These are phyloP conservation scores for Bos javanicus DNA, from an alignment of 2,113 vertebrate genomes.

Conservation along the genomic window DNA sequence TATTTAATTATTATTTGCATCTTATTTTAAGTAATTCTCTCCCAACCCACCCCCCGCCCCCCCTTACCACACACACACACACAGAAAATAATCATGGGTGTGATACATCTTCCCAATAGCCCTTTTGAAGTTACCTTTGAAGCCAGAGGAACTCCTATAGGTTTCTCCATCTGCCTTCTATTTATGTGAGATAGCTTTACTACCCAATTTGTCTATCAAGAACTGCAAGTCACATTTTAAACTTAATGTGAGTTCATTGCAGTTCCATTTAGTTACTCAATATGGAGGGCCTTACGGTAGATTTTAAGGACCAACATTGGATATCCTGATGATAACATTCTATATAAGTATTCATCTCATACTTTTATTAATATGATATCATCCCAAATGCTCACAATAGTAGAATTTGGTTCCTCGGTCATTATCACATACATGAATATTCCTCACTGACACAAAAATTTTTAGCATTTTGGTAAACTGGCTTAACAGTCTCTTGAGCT, in stretches of 20 bases:
- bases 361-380: background rate
- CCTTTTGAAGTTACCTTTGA: constrained; percentile 21
- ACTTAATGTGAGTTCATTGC: background rate
- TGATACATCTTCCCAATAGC: background rate
- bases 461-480: background rate
- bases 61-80: too few relatives aligned
- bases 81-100: background rate
- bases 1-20: constrained; percentile 13
- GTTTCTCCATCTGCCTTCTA: background rate
- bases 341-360: background rate
- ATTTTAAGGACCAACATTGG: background rate
- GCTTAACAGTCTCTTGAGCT: background rate
- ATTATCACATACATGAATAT: background rate
- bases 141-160: background rate
- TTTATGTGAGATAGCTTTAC: constrained; percentile 5
- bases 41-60: background rate
- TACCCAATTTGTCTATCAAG: background rate
- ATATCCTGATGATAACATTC: background rate
- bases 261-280: background rate
- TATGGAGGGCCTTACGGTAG: background rate
- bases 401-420: background rate
- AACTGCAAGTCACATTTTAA: background rate
- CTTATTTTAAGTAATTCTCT: constrained; percentile 36
- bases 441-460: background rate
- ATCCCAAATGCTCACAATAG: background rate